Base-by-base conservation (phyloP, 1,140 invertebrate genomes). In the Aphidius ervi region DNA sequence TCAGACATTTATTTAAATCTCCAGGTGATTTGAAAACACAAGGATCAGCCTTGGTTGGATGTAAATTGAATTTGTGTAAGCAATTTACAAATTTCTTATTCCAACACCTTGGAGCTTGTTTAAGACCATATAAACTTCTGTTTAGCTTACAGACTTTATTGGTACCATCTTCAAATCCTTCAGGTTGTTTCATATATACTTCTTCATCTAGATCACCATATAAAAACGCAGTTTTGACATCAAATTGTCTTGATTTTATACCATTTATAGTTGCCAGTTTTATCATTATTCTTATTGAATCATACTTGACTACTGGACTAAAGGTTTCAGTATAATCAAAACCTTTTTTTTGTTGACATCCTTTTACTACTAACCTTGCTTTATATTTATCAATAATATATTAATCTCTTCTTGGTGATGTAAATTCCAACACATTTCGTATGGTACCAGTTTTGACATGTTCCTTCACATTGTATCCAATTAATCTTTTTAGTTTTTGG, bases 151-250 rank as follows among this genome's bases (percentile, higher is more conserved):
- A 67, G 16, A 71, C 68, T 57, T 58, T 65, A 55, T 16, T 16
- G 16, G 16, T 16, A 1, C 16, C 16, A 45, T 63, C 58, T 8
- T 61, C 50, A 59, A 61, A 71, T 45, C 69, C 73, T 54, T 73
- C 46, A 9, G 76, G 72, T 63, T 76, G 69, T 45, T 73, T 45
- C 66, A 80, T 69, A 61, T 68, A 76, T 3, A 77, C 60, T 58
- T 70, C 67, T 50, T 74, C 69, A 0, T 76, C 64, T 53, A 78
- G 61, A 6, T 70, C 53, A n/a, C 71, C 70, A 65, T 78, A 67
- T 31, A 79, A 67, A 58, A 77, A 78, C 4, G 76, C 77, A 7
- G 68, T 72, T 60, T 65, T 61, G 3, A 78, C 68, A 61, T 80
- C 76, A 52, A 76, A 65, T 52, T 75, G 70, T 4, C 41, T 23